Percentiles rank a stretch among this genome's conserved stretches.
phyloP scores from a whole-genome alignment of 1,140 invertebrate genomes.

The Achroia grisella region DNA sequence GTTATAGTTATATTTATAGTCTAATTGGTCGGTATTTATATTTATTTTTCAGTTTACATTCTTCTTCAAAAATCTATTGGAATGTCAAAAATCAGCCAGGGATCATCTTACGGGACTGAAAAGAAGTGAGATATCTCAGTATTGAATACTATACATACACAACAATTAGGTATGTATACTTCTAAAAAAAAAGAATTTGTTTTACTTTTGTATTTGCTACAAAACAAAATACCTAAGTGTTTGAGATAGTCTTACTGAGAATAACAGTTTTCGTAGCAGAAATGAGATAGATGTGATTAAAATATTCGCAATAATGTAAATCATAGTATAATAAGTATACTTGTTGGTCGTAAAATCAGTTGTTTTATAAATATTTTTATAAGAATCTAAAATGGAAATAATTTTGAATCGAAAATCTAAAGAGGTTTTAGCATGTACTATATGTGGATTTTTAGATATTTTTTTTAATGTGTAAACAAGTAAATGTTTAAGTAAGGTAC shows the following conservation, averaged over 20 bases:
- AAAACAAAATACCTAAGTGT: not conserved
- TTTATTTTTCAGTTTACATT: conserved; percentile 80
- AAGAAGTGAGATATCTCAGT: conserved; percentile 41
- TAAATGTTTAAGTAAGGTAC: no score
- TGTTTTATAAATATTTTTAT: conserved; percentile 12
- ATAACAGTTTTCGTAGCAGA: conserved; percentile 2
- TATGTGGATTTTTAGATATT: no score
- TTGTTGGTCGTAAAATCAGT: conserved; percentile 6
- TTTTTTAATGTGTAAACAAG: no score
- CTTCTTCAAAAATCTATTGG: conserved; percentile 86
- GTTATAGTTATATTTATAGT: no score
- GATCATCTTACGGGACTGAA: conserved; percentile 84
- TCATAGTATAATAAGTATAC: conserved; percentile 2
- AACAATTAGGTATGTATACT: no score
- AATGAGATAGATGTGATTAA: not conserved
- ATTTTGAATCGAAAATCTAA: no score
- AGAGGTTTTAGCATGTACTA: no score
- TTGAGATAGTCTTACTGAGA: not conserved
- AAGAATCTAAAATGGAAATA: conserved; percentile 4
- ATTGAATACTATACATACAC: not conserved
- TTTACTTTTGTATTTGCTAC: no score
- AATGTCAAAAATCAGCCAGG: conserved; percentile 88
- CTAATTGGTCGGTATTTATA: not conserved
- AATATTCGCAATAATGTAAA: conserved; percentile 6
- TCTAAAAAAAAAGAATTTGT: no score